Base-by-base conservation (phyloP, 1,140 invertebrate species). In the Lordiphosa stackelbergi region DNA sequence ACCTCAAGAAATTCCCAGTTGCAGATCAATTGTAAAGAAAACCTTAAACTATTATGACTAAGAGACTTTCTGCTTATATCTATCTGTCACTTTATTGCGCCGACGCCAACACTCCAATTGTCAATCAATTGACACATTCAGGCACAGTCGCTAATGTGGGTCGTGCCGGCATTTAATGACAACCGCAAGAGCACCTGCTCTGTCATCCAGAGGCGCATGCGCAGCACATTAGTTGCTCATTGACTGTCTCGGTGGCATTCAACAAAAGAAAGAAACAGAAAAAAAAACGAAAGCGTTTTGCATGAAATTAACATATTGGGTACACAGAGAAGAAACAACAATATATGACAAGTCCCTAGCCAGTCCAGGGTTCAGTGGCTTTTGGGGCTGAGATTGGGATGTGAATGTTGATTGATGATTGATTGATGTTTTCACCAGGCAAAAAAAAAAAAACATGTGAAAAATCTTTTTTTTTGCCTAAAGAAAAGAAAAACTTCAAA, bases 371-470 rank as follows among this genome's bases (percentile, higher is more conserved):
- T 69, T 77, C 73, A 69, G 34, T 57, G 69, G 61, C 63, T 61
- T 49, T 58, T 45, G 53, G 38, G 42, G 7, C 28, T 31, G 28
- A 31, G 28, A 31, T 28, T 34, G 58, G 53, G 47, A 57, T 53
- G 69, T 51, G 75, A 71, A 38, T 52, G 42, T 79, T 74, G 75
- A 74, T 74, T 73, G 73, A 66, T 79, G 70, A 79, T 70, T 79
- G 74, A 79, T 78, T 79, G 74, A 73, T 59, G 74, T 73, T 78
- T 78, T 78, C 69, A 73, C 74, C 74, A 69, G 59, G 45, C 38
- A 54, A 73, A 46, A 46, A 46, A 51, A 53, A 51, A 36, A 46
- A 47, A 38, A 24, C 5, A 5, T 49, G 53, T 63, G 73, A 78
- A 78, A 75, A 66, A 31, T 34, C 52, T 55, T 65, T 53, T 58